Evolutionary conservation across 1,140 invertebrate species (phyloP).

Genomic region (Tetramorium alpestre): DNA sequence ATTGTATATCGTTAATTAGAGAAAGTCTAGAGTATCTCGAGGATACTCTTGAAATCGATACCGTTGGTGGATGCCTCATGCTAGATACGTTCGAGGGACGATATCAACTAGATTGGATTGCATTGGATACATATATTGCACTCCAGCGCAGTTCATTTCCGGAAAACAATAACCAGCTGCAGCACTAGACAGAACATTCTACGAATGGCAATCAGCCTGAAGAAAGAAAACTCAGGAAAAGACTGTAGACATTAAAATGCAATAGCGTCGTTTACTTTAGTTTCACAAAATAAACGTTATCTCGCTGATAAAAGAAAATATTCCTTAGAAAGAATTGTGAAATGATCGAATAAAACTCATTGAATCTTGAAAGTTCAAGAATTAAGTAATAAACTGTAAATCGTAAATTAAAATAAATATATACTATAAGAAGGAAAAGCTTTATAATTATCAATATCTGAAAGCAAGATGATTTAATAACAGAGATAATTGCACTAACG

Average conservation of each 20-base stretch:
- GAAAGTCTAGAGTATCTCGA: constrained; percentile 18
- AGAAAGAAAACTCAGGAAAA: neutral
- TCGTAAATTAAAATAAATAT: neutral
- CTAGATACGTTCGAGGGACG: neutral
- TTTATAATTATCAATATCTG: neutral
- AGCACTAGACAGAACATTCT: neutral
- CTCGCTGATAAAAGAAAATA: neutral
- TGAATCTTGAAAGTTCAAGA: neutral
- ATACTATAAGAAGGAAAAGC: neutral
- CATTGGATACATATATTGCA: constrained; percentile 27
- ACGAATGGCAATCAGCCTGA: constrained; percentile 25
- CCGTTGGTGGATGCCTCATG: constrained; percentile 34
- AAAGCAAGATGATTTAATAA: neutral
- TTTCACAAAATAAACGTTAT: neutral
- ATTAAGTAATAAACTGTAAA: neutral
- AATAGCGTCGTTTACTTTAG: neutral
- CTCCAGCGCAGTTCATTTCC: constrained; percentile 50
- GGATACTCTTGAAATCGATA: constrained; percentile 60
- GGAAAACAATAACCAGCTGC: constrained; percentile 51
- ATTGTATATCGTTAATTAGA: constrained; percentile 63
- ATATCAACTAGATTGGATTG: constrained; percentile 67
- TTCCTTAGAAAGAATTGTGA: neutral
- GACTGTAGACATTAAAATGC: neutral
- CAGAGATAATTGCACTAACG: neutral
- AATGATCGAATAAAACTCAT: neutral